Evolutionary conservation across 1,140 invertebrate genomes (phyloP), one percentile per base, ranked within the genome.

Genomic region (Eurytemora carolleeae): DNA sequence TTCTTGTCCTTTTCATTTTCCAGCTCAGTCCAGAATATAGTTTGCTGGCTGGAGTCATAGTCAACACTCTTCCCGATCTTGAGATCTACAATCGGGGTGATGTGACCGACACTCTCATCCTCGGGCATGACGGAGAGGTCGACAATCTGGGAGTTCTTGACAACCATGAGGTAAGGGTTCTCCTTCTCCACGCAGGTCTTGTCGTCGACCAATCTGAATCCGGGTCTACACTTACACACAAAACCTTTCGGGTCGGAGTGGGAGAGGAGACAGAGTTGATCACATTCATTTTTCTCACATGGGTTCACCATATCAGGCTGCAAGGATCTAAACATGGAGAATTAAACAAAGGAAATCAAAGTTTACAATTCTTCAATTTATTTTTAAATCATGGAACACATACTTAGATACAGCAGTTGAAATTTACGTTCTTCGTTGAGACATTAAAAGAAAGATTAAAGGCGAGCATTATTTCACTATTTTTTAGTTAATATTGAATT

Each of bases 151-250:
- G 83, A 82, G 44, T 86, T 86, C 68, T 88, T 84, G 67, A 96
- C 81, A 0, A 97, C 81, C 80, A 98, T 84, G 25, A 98, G 71
- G 71, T 88, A 94, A 0, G 89, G 79, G 3, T 76, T 81, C 68
- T 94, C 87, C 70, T 89, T 71, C 69, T 87, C 84, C 15, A 79
- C 74, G 71, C 89, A 94, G 44, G 79, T 77, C 16, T 84, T 86
- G 62, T 82, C 80, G 22, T 75, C 71, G 2, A 77, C 68, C 7
- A 83, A 65, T 68, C 81, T 81, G 67, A 79, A 93, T 15, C 93
- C 94, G 21, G 90, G 83, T 65, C 87, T 85, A 71, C 94, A 98
- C 66, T 86, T 84, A 69, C 94, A 98, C 0, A 80, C 82, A 69
- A 84, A 93, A 1, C 85, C 86, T n/a, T 73, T 71, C 0, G 73